A percentile compares a stretch with the other conserved stretches of the same genome.
Conservation (phyloP, 2,888 invertebrate genomes). For the Caenorhabditis plicata region DNA sequence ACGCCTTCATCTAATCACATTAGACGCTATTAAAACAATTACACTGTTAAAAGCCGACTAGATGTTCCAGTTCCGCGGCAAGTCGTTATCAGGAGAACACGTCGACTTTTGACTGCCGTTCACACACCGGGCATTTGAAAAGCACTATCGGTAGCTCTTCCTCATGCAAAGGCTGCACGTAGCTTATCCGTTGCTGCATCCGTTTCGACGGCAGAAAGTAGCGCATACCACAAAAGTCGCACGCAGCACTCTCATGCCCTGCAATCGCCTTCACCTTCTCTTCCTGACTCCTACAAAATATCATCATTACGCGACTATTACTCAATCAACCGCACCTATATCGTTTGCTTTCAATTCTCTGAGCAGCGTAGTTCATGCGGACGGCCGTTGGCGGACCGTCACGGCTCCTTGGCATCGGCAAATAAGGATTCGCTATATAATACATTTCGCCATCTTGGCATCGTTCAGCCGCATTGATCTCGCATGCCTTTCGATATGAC, state of each 20-base stretch:
- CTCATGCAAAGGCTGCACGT: conserved; percentile 6
- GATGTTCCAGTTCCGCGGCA: too few species aligned
- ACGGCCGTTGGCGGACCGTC: conserved; percentile 2
- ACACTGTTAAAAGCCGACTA: too few species aligned
- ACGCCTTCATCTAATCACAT: conserved; percentile 5
- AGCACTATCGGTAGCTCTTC: conserved; percentile 18
- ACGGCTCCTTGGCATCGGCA: conserved; percentile 15
- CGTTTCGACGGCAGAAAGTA: conserved; percentile 14
- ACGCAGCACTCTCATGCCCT: conserved; percentile 10
- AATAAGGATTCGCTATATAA: conserved; percentile 21
- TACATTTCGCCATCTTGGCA: conserved; percentile 17
- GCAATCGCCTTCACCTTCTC: conserved; percentile 3
- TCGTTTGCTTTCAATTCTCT: conserved; percentile 21
- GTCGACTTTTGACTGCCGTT: conserved; percentile 4
- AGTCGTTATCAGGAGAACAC: background rate
- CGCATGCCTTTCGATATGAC: conserved; percentile 22
- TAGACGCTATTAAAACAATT: too few species aligned
- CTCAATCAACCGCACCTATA: background rate
- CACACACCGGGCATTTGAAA: conserved; percentile 26
- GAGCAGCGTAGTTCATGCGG: conserved; percentile 28
- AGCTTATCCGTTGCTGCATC: conserved; percentile 20
- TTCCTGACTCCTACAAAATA: conserved; percentile 5
- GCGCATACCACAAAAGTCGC: conserved; percentile 29
- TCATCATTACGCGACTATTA: background rate
- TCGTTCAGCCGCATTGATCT: conserved; percentile 24